A percentile compares a stretch with the other conserved stretches of the same genome.
phyloP scores from a whole-genome alignment of 2,797 vertebrate species.

The Ctenopoma multispine region DNA sequence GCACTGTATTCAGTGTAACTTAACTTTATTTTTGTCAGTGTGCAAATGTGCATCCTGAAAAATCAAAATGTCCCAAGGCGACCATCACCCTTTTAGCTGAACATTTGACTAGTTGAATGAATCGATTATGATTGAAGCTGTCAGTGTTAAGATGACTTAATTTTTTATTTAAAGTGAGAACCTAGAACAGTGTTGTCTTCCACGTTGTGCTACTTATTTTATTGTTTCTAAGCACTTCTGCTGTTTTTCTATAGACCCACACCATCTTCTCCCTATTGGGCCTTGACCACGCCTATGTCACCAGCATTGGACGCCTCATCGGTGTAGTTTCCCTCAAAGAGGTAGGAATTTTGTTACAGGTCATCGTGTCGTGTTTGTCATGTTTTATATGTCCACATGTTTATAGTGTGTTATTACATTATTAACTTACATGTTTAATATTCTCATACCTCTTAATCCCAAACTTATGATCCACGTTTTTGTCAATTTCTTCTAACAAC shows the following conservation, averaged over 20 bases:
- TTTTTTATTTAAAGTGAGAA: conserved; percentile 9
- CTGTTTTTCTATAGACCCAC: conserved; percentile 86
- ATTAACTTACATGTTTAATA: neutral
- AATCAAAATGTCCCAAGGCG: conserved; percentile 14
- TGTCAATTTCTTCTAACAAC: neutral
- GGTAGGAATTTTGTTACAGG: conserved; percentile 75
- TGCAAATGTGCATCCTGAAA: neutral
- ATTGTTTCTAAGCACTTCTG: conserved; percentile 2
- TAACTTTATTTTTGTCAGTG: no score
- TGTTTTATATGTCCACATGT: neutral
- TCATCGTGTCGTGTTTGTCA: neutral
- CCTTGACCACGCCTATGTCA: conserved; percentile 95
- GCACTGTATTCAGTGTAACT: no score
- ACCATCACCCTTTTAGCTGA: conserved; percentile 24
- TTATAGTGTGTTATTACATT: neutral
- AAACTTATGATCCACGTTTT: neutral
- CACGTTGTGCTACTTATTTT: neutral
- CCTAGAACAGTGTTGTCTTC: neutral
- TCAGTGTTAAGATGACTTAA: conserved; percentile 10
- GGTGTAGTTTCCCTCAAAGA: conserved; percentile 96
- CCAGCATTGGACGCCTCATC: conserved; percentile 95
- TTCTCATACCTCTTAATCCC: neutral
- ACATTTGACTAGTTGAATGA: conserved; percentile 29
- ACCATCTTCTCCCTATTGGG: conserved; percentile 96
- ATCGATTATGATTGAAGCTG: conserved; percentile 21